Evolutionary conservation across 2,888 invertebrate species (phyloP), one percentile per base, ranked within the genome.

Genomic region (Tachina fera): DNA sequence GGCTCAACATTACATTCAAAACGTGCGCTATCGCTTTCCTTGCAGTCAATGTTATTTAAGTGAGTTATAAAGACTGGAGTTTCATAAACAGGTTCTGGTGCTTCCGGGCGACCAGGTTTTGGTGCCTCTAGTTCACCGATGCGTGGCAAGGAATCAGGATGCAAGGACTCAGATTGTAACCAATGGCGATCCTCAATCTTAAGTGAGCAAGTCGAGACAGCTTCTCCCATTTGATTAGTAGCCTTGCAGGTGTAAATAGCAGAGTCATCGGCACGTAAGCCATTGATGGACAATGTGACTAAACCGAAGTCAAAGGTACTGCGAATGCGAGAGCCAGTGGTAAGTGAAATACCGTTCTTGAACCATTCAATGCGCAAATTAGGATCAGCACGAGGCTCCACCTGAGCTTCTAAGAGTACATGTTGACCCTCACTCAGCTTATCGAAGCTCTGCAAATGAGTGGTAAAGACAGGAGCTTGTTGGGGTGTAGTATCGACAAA

Each of bases 221-320:
- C 98, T 94, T 98, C 98, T 60, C 99, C 99, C 81, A 97, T 95
- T 87, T 97, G 94, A 92, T 99, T 99, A 13, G 96, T 96, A 0
- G 98, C 99, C 93, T 97, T 97, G 93, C 98, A 98, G 1, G 98
- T 98, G 91, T 99, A 99, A 89, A 98, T 96, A 9, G 98, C 99
- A 3, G 97, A 97, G 93, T 99, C 99, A 89, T 98, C 98, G 68
- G 95, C 95, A 89, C 98, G 95, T 60, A 98, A 91, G 3, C 97
- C 96, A 90, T 97, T 97, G 84, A 98, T 96, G 16, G 98, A 97
- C 43, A 98, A 93, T 0, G 98, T 97, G 0, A 99, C 99, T 84
- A 98, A 95, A 67, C 99, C 99, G 93, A 99, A 99, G 92, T 99
- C 99, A 91, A 99, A 98, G 41, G 98, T 97, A 89, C 98, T 98